Base-by-base conservation (phyloP, 2,797 vertebrate genomes). In the Falco novaeseelandiae region DNA sequence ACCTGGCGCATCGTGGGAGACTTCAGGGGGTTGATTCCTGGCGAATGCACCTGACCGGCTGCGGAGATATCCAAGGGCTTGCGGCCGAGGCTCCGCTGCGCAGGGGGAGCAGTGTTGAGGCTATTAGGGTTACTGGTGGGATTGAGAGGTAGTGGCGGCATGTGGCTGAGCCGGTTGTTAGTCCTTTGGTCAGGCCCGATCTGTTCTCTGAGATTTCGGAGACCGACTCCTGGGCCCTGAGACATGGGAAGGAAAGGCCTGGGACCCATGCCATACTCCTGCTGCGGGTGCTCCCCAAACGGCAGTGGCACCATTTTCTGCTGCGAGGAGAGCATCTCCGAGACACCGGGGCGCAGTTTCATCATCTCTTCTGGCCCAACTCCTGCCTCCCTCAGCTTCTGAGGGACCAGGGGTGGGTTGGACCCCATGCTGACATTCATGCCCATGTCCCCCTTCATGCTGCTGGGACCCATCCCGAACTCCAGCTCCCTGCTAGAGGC, bases 1-100 rank as follows among this genome's bases (percentile, higher is more conserved):
- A 99, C 99, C 97, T 99, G 99, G 97, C 99, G 99, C 98, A 99
- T 98, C 0, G 99, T 99, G 81, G 99, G 99, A 22, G 99, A 99
- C 92, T 99, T 99, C 10, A 99, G 98, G 29, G 99, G 99, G 97
- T 99, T 99, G 89, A 99, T 98, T 87, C 98, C 99, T 32, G 99
- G 99, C 34, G 99, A 99, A 97, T 99, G 99, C 94, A 99, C 99
- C 83, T 99, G 99, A 85, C 99, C 98, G 46, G 98, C 98, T 76
- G 99, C 99, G 27, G 99, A 99, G 93, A 99, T 98, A 97, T 99
- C 99, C 97, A 99, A 97, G 94, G 99, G 99, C 97, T 99, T 99
- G 65, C 99, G 99, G 78, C 99, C 99, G 48, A 99, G 98, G 98
- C 98, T 98, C 97, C 97, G 98, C 98, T 98, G 98, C 16, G 92